Conservation (phyloP, 2,888 invertebrate genomes). For the Drosophila leonis region DNA sequence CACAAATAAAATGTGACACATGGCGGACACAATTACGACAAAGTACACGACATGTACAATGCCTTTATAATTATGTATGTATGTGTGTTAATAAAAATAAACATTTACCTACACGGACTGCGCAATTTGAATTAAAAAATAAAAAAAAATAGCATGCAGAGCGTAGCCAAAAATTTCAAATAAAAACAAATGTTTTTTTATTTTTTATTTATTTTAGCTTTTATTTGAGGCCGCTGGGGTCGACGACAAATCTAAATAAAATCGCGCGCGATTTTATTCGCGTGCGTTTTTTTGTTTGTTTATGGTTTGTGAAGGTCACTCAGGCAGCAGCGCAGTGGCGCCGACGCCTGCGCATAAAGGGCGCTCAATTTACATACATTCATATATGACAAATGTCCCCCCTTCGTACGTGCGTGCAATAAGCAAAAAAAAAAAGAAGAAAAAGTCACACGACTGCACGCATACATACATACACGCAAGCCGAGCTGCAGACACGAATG, state of each 20-base stretch:
- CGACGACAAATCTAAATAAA: constrained; percentile 55
- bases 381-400: constrained; percentile 31
- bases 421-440: constrained; percentile 20
- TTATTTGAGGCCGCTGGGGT: constrained; percentile 44
- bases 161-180: constrained; percentile 35
- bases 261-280: constrained; percentile 50
- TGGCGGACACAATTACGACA: constrained; percentile 71
- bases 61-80: constrained; percentile 45
- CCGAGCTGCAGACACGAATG: not conserved
- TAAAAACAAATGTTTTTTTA: constrained; percentile 7
- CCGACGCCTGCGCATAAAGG: constrained; percentile 24
- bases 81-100: constrained; percentile 54
- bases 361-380: constrained; percentile 33
- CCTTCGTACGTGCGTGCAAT: constrained; percentile 45
- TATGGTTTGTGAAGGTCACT: constrained; percentile 48
- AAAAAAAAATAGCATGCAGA: constrained; percentile 31
- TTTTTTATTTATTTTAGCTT: constrained; percentile 7
- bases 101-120: constrained; percentile 50
- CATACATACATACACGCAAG: not conserved
- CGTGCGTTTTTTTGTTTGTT: constrained; percentile 32
- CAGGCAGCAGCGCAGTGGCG: constrained; percentile 19
- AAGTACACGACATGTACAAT: constrained; percentile 36
- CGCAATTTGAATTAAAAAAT: constrained; percentile 55
- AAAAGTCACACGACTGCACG: constrained; percentile 14
- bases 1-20: constrained; percentile 54